phyloP scores from a whole-genome alignment of 2,113 vertebrate species.

The Pitta sordida region DNA sequence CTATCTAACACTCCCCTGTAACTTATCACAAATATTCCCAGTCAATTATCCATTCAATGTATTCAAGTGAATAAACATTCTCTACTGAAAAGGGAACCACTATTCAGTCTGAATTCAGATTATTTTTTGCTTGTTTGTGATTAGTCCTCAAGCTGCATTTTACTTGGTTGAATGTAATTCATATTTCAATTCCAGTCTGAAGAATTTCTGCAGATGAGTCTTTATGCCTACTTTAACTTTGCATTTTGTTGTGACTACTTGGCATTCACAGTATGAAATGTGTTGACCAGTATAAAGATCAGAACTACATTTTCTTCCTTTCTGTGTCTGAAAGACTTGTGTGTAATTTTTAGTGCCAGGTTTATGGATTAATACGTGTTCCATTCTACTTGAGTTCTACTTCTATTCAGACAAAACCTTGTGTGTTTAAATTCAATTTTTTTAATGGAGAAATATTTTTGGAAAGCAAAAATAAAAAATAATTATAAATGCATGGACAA shows the following conservation, averaged over 20 bases:
- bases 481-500: background rate
- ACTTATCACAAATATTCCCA: background rate
- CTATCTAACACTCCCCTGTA: background rate
- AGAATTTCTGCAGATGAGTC: background rate
- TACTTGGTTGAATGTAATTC: background rate
- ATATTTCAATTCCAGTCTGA: background rate
- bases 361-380: background rate
- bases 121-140: background rate
- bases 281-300: background rate
- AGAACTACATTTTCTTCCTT: background rate
- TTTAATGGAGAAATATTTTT: background rate
- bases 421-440: background rate
- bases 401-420: background rate
- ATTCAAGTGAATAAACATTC: background rate
- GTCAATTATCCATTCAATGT: background rate
- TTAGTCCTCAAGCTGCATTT: background rate
- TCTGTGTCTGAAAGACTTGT: background rate
- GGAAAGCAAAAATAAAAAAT: background rate
- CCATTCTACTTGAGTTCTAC: background rate
- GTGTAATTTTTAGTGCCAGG: background rate
- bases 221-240: background rate
- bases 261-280: background rate
- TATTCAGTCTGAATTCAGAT: background rate
- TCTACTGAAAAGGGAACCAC: background rate
- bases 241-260: background rate